These are phyloP conservation scores for Anarhynchus alexandrinus DNA, from an alignment of 2,113 vertebrate genomes.

Conservation along the genomic window DNA sequence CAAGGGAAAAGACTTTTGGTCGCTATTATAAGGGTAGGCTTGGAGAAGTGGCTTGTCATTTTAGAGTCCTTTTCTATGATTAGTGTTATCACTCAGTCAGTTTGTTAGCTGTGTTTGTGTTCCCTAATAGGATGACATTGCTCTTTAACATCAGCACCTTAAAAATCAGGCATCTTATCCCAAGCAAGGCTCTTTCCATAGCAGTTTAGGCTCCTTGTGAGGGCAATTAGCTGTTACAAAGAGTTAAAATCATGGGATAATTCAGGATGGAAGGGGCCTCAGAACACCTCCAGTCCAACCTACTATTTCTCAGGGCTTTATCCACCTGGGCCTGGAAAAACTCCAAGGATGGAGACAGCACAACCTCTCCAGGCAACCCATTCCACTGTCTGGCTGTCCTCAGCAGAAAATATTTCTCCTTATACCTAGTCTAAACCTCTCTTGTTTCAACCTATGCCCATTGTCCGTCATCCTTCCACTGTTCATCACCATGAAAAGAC, in stretches of 20 bases:
- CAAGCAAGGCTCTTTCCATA: not conserved
- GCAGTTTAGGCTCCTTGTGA: not conserved
- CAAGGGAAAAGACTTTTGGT: not conserved
- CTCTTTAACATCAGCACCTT: not conserved
- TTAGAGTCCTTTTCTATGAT: not conserved
- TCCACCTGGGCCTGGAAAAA: not conserved
- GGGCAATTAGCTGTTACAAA: not conserved
- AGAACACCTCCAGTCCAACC: not conserved
- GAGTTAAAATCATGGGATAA: not conserved
- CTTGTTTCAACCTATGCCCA: not conserved
- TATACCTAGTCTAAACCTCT: not conserved
- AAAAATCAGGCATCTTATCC: not conserved
- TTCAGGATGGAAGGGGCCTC: not conserved
- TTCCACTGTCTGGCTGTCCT: not conserved
- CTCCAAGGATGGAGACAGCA: not conserved
- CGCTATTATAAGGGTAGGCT: not conserved
- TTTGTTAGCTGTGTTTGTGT: rapidly evolving
- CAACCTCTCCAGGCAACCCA: not conserved
- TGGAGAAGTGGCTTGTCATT: not conserved
- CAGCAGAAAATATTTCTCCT: not conserved
- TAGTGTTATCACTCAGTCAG: not conserved
- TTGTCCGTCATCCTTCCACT: not conserved
- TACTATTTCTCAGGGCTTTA: not conserved
- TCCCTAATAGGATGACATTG: not conserved
- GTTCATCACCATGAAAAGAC: not conserved